Percentiles rank a stretch among this genome's conserved stretches.
Conservation (phyloP, 2,113 vertebrate genomes). For the Notiomystis cincta region DNA sequence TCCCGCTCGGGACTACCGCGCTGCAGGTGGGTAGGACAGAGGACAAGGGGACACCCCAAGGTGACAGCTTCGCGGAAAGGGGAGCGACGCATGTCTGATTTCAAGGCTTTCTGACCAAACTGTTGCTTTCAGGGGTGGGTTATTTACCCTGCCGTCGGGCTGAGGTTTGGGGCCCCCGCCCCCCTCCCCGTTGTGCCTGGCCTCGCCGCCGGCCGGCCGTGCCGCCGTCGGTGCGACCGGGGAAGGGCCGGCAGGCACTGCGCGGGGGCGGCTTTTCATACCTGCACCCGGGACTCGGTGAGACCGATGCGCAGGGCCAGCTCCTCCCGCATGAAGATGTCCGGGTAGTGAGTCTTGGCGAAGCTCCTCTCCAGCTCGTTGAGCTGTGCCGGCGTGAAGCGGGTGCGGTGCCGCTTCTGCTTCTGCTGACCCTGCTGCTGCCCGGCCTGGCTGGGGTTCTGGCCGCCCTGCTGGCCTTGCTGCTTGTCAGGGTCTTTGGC, state of each 20-base stretch:
- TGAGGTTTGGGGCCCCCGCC: background rate
- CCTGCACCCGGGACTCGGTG: slow-evolving; percentile 95
- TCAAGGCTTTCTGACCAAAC: background rate
- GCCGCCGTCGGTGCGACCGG: background rate
- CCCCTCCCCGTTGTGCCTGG: background rate
- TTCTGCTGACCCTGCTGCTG: slow-evolving; percentile 88
- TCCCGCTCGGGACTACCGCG: background rate
- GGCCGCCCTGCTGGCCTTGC: slow-evolving; percentile 75
- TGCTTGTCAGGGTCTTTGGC: slow-evolving; percentile 94
- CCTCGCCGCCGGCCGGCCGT: background rate
- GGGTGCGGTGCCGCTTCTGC: slow-evolving; percentile 93
- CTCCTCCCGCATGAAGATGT: slow-evolving; percentile 96
- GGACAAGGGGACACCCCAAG: background rate
- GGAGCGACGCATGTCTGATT: background rate
- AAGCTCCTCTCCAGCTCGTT: slow-evolving; percentile 96
- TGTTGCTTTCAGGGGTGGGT: background rate
- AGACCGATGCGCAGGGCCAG: slow-evolving; percentile 91
- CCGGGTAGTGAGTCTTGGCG: slow-evolving; percentile 95
- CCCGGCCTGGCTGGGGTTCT: slow-evolving; percentile 76
- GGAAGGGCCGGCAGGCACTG: background rate
- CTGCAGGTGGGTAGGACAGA: background rate
- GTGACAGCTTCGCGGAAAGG: background rate
- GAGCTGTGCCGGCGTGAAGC: slow-evolving; percentile 94
- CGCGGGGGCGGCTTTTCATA: slow-evolving; percentile 43
- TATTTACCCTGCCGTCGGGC: background rate